Percentiles rank a stretch among this genome's conserved stretches.
Conservation (phyloP, 2,113 vertebrate species). For the Rhynchomys soricoides region DNA sequence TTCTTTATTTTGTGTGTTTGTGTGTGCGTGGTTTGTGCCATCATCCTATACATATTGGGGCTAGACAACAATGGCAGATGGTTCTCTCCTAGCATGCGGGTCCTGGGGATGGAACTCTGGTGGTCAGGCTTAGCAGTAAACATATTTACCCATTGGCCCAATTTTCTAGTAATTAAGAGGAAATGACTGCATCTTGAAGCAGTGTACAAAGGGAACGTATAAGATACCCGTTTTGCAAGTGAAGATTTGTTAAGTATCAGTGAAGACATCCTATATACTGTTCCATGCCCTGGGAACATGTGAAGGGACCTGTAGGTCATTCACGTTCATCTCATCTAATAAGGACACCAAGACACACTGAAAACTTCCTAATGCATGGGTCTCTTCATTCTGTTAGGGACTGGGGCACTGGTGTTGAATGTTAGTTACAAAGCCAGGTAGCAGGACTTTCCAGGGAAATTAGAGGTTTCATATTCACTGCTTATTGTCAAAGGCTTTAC, state of each 20-base stretch:
- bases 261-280: not conserved
- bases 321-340: slow-evolving; percentile 10
- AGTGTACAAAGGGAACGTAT: not conserved
- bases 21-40: not conserved
- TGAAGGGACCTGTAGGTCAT: not conserved
- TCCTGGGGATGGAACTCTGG: not conserved
- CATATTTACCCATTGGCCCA: not conserved
- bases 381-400: not conserved
- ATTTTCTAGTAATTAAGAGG: slow-evolving; percentile 45
- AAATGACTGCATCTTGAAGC: slow-evolving; percentile 21
- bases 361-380: not conserved
- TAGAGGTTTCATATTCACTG: slow-evolving; percentile 8
- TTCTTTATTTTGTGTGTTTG: not conserved
- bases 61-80: not conserved
- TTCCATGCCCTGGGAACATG: not conserved
- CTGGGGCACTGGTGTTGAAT: not conserved
- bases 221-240: not conserved
- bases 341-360: not conserved
- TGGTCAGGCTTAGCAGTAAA: not conserved
- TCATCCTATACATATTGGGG: not conserved
- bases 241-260: slow-evolving; percentile 48
- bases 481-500: not conserved
- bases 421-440: slow-evolving; percentile 15
- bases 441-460: not conserved
- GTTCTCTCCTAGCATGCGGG: not conserved